A percentile compares a stretch with the other conserved stretches of the same genome.
Evolutionary conservation across 1,140 invertebrate genomes (phyloP).

Genomic region (Contarinia nasturtii): DNA sequence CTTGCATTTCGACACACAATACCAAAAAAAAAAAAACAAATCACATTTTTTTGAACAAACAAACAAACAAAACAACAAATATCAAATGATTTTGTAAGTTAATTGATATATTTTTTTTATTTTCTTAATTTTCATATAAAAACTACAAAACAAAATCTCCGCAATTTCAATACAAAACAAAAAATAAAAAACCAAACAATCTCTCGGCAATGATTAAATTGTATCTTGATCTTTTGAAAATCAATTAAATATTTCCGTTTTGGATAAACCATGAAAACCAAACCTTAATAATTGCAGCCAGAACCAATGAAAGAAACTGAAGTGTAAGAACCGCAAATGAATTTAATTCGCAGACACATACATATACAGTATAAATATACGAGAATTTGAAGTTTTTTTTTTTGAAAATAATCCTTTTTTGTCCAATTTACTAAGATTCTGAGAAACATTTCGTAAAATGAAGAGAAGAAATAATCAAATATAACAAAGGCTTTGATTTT

Average conservation of each 20-base stretch:
- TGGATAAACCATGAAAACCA: neutral
- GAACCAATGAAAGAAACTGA: slow-evolving; percentile 53
- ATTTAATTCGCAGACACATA: neutral
- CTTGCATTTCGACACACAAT: too few species aligned
- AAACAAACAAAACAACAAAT: too few species aligned
- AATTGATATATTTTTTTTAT: neutral
- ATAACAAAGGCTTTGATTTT: neutral
- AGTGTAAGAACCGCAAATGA: slow-evolving; percentile 28
- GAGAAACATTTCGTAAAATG: neutral
- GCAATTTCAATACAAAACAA: neutral
- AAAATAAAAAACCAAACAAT: neutral
- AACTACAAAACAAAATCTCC: neutral
- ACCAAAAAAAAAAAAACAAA: too few species aligned
- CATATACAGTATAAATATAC: too few species aligned
- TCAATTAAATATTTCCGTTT: neutral
- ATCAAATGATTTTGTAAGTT: neutral
- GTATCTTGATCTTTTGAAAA: neutral
- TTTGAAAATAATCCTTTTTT: too few species aligned
- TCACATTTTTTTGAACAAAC: too few species aligned
- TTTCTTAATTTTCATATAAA: neutral
- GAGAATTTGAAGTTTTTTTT: neutral
- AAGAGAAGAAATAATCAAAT: neutral
- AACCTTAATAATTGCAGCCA: slow-evolving; percentile 35
- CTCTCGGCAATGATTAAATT: neutral
- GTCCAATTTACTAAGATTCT: neutral